Evolutionary conservation across 2,113 vertebrate species (phyloP).

Genomic region (Cyanoramphus novaezelandiae): DNA sequence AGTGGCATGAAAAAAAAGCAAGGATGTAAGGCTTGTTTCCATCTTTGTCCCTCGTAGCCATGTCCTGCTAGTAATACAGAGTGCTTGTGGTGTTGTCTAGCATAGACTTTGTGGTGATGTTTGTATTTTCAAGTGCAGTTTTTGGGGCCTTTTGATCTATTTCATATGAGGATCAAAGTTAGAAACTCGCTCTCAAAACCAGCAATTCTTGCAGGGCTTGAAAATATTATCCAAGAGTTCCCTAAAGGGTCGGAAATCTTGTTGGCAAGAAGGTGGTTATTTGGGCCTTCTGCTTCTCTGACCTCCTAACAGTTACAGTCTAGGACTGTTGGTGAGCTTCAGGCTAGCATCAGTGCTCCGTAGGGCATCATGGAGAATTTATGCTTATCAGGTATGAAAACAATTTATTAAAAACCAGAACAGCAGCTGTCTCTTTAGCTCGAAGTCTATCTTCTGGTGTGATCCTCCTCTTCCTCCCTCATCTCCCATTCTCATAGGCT

Average conservation of each 20-base stretch:
- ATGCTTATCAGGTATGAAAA: not conserved
- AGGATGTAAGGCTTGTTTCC: conserved; percentile 46
- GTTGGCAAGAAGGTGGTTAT: not conserved
- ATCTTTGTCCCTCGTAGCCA: not conserved
- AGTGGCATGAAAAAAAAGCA: conserved; percentile 7
- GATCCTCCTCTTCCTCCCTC: not conserved
- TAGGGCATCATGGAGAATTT: not conserved
- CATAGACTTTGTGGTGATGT: conserved; percentile 2
- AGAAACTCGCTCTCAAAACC: not conserved
- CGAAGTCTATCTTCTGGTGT: not conserved
- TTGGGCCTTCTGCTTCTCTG: not conserved
- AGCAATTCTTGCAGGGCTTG: not conserved
- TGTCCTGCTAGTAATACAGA: not conserved
- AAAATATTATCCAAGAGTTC: not conserved
- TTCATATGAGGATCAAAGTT: not conserved
- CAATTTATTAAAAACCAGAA: not conserved
- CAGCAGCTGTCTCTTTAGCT: not conserved
- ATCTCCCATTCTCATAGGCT: not conserved
- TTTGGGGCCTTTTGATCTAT: not conserved
- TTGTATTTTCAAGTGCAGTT: not conserved
- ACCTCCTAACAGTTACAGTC: not conserved
- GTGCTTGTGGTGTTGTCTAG: not conserved
- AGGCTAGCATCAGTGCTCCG: not conserved
- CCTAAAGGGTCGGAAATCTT: not conserved
- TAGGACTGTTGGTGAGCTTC: not conserved